phyloP scores from a whole-genome alignment of 2,888 invertebrate species.

The Mycalesis mineus region DNA sequence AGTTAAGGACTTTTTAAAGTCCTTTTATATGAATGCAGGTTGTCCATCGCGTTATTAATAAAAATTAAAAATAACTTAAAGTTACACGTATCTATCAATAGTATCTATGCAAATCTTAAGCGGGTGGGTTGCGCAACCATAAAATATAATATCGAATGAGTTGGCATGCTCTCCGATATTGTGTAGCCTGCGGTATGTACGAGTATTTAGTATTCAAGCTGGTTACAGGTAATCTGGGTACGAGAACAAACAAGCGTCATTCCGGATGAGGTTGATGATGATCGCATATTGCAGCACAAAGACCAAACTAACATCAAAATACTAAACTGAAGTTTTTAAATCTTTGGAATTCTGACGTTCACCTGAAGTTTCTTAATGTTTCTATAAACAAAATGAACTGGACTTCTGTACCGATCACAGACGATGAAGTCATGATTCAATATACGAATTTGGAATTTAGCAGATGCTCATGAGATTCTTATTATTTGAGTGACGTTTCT shows the following conservation, averaged over 20 bases:
- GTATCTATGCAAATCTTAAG: conserved; percentile 21
- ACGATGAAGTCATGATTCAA: too few relatives aligned
- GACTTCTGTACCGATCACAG: too few relatives aligned
- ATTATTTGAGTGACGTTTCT: too few relatives aligned
- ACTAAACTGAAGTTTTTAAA: too few relatives aligned
- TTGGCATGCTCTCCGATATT: conserved; percentile 23
- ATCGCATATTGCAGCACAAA: background rate
- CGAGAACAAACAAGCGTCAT: conserved; percentile 7
- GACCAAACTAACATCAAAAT: background rate
- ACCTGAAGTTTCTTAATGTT: too few relatives aligned
- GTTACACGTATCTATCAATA: background rate
- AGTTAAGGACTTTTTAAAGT: too few relatives aligned
- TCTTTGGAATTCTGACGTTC: too few relatives aligned
- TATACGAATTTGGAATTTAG: too few relatives aligned
- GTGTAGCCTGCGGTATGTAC: conserved; percentile 6
- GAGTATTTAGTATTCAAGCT: conserved; percentile 16
- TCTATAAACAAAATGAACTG: too few relatives aligned
- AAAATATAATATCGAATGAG: conserved; percentile 11
- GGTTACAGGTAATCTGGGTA: conserved; percentile 5
- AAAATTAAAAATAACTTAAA: conserved; percentile 3
- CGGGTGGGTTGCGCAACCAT: conserved; percentile 15
- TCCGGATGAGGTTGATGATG: conserved; percentile 1
- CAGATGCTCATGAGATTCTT: too few relatives aligned
- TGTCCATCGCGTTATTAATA: background rate
- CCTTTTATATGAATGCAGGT: background rate